Evolutionary conservation across 2,113 vertebrate species (phyloP).

Genomic region (Corythornis cristatus): DNA sequence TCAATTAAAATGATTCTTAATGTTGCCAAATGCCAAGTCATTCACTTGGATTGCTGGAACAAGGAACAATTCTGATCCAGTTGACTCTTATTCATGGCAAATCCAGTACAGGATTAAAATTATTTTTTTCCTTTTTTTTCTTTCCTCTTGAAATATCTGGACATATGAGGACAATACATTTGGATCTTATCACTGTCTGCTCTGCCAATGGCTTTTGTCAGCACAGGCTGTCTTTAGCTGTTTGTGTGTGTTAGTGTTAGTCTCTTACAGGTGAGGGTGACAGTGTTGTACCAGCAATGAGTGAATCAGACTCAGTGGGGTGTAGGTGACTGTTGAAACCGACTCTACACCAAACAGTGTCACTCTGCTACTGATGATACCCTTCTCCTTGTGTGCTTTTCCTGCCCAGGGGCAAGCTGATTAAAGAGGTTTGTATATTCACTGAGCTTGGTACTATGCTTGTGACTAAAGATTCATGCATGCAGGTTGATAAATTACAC

Average conservation of each 20-base stretch:
- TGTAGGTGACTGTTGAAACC: not conserved
- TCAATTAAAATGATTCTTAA: conserved; percentile 15
- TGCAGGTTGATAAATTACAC: not conserved
- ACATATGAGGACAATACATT: not conserved
- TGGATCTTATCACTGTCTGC: not conserved
- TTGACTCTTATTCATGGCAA: not conserved
- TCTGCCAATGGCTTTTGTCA: conserved; percentile 15
- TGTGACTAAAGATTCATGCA: not conserved
- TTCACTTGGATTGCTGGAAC: not conserved
- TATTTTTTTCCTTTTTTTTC: no score
- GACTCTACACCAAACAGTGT: not conserved
- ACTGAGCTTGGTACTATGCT: not conserved
- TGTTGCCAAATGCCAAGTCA: not conserved
- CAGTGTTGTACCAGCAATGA: not conserved
- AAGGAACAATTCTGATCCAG: not conserved
- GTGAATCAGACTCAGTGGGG: not conserved
- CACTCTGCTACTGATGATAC: not conserved
- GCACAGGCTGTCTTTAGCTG: conserved; percentile 6
- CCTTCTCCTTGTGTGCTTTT: not conserved
- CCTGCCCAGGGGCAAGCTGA: not conserved
- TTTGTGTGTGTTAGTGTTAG: not conserved
- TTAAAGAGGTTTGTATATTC: not conserved
- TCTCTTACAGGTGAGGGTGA: conserved; percentile 22
- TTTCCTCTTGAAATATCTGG: not conserved
- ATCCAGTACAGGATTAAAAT: not conserved